These are phyloP conservation scores for Paguma larvata DNA, from an alignment of 2,797 vertebrate genomes.

Conservation along the genomic window DNA sequence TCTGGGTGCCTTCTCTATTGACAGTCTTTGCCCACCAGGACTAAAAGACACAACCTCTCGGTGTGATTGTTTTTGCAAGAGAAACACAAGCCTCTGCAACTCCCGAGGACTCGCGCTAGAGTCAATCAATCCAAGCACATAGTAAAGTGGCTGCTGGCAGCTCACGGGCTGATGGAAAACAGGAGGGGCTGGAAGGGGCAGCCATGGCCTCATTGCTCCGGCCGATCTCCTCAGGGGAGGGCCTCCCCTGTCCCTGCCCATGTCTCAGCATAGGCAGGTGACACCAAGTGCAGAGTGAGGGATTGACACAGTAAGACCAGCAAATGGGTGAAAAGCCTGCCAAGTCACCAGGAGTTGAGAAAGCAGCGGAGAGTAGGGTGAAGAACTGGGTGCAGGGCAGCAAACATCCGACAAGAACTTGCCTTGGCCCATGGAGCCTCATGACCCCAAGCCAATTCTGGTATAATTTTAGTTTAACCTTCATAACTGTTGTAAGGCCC, in stretches of 20 bases:
- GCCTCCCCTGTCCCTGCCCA: not conserved
- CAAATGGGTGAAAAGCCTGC: not conserved
- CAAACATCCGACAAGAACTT: not conserved
- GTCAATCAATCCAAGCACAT: conserved; percentile 57
- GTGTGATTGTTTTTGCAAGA: conserved; percentile 67
- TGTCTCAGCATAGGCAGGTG: not conserved
- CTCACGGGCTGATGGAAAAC: not conserved
- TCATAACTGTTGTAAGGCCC: not conserved
- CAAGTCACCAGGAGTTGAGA: not conserved
- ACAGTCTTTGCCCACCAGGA: conserved; percentile 34
- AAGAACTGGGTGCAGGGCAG: not conserved
- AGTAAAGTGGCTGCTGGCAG: conserved; percentile 37
- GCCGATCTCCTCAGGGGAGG: not conserved
- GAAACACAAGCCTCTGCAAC: conserved; percentile 60
- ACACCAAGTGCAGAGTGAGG: not conserved
- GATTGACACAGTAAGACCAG: not conserved
- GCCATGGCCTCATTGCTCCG: not conserved
- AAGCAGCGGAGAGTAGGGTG: not conserved
- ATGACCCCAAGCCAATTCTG: not conserved
- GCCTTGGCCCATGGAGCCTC: not conserved
- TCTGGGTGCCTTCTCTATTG: not conserved
- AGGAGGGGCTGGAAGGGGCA: not conserved
- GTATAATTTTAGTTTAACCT: not conserved
- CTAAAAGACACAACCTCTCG: conserved; percentile 45
- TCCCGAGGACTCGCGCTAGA: not conserved